phyloP scores from a whole-genome alignment of 2,113 vertebrate genomes.

The Lycocorax pyrrhopterus region DNA sequence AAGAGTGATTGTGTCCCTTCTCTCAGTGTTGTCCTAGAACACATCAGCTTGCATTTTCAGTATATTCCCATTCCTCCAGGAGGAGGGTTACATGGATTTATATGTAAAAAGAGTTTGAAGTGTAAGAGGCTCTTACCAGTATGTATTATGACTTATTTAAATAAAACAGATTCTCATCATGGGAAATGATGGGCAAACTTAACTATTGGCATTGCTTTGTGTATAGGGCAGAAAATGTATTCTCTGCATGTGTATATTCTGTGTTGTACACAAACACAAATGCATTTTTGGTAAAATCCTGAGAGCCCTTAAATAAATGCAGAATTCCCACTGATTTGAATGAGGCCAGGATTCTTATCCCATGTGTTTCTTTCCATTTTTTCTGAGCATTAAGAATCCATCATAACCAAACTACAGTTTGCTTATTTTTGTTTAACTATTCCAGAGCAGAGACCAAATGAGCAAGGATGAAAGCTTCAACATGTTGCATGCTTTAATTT shows the following conservation, averaged over 20 bases:
- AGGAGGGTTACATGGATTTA: neutral
- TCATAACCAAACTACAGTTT: slow-evolving; percentile 28
- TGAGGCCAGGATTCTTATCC: neutral
- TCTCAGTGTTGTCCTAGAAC: neutral
- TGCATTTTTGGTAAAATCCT: neutral
- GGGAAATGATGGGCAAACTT: neutral
- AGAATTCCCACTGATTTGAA: neutral
- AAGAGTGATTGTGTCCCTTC: neutral
- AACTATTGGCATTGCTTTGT: neutral
- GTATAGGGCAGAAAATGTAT: neutral
- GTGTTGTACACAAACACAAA: neutral
- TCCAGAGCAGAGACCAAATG: slow-evolving; percentile 70
- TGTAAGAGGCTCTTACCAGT: neutral
- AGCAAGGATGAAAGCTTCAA: slow-evolving; percentile 74
- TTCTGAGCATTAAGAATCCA: slow-evolving; percentile 38
- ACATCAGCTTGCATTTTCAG: neutral
- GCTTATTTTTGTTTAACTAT: slow-evolving; percentile 57
- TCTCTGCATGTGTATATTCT: neutral
- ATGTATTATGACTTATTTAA: neutral
- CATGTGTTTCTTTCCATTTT: neutral
- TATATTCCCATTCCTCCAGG: neutral
- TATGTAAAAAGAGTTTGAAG: neutral
- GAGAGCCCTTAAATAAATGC: neutral
- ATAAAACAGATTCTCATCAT: neutral
- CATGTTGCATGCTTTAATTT: slow-evolving; percentile 76